phyloP scores from a whole-genome alignment of 1,140 invertebrate species.

The Sarcophaga bullata region DNA sequence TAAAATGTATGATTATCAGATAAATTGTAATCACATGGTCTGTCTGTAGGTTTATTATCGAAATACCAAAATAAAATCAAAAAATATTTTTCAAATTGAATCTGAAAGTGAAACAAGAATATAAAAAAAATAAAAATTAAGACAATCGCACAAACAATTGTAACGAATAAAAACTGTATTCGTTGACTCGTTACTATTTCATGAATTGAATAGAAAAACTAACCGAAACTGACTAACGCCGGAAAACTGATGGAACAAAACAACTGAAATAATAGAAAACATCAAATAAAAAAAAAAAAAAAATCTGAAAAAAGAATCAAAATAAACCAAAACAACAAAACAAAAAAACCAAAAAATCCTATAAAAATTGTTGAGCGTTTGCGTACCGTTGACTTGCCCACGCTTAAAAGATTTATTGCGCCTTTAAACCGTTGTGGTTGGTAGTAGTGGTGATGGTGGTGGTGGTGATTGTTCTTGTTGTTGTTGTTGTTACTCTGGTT shows the following conservation, averaged over 20 bases:
- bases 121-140: no score
- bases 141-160: not conserved
- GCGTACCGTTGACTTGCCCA: constrained; percentile 38
- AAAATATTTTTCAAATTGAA: constrained; percentile 21
- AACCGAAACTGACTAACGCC: not conserved
- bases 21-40: no score
- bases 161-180: not conserved
- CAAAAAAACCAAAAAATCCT: not conserved
- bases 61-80: constrained; percentile 18
- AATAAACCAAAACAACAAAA: no score
- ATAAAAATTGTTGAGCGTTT: constrained; percentile 33
- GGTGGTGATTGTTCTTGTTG: no score
- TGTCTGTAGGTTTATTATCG: not conserved
- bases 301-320: not conserved
- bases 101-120: constrained; percentile 25
- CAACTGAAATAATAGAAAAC: no score
- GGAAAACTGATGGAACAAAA: no score
- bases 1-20: no score
- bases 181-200: not conserved
- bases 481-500: not conserved
- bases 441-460: not conserved
- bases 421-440: constrained; percentile 14
- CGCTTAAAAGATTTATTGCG: constrained; percentile 36
- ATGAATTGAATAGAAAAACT: not conserved
- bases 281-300: not conserved